Base-by-base conservation (phyloP, 2,888 invertebrate species). In the Phaedon cochleariae region DNA sequence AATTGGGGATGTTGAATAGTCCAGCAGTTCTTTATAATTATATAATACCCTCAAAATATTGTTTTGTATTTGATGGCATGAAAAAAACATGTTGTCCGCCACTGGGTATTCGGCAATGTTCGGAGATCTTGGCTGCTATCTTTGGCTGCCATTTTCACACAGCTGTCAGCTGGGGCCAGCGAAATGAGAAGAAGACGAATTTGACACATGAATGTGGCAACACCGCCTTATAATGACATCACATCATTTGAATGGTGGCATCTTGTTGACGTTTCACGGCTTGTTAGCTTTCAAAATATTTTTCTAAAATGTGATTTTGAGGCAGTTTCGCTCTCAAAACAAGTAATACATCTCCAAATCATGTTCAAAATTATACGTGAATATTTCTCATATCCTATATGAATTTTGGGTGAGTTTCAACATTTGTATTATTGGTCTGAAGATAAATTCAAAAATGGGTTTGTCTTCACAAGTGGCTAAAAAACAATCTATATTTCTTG, bases 221-320 rank as follows among this genome's bases (percentile, higher is more conserved):
- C 54, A 15, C 12, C 2, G 17, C 34, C 9, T 41, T n/a, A 17
- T 18, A 1, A 7, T 4, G 5, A 31, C 31, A 31, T 10, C 17
- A 26, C 18, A 21, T 1, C 15, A n/a, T 9, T 21, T n/a, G 2
- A 29, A 26, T 29, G 52, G 17, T 26, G 26, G 15, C 5, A 37
- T 62, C 26, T 57, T 67, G 63, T 67, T 67, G 67, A 67, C 67
- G 67, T 67, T 67, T 67, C 49, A 67, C 58, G 34, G 59, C 55
- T 67, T 61, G 67, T 64, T 57, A 54, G 59, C 64, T 61, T 58
- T 67, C 67, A 67, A 67, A 67, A 67, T 67, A 57, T 37, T 22
- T 26, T 45, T 45, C 31, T 26, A 26, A 57, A 26, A 57, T 45
- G 41, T 41, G 22, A 57, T 17, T 41, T 10, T 26, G 15, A 20